Base-by-base conservation (phyloP, 2,797 vertebrate genomes). In the Oreortyx pictus region DNA sequence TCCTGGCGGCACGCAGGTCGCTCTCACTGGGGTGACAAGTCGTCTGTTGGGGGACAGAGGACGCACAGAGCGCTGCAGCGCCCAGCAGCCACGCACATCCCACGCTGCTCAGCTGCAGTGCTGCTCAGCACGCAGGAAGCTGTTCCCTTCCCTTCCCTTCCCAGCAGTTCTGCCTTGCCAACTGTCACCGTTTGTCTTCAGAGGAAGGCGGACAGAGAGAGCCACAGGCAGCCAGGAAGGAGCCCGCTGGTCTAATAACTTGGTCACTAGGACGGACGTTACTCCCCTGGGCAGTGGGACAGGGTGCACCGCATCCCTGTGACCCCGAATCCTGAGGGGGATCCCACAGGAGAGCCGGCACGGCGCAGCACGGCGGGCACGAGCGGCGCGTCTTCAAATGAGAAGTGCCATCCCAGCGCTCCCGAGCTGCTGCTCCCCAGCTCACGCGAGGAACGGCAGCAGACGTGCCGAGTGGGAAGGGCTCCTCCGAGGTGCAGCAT, bases 1-100 rank as follows among this genome's bases (percentile, higher is more conserved):
- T 81, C 78, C 9, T 25, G 41, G 46, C 22, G 54, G 67, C 1
- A 0, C 0, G 3, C 0, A 1, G 75, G 47, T 5, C 6, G 0
- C 6, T 16, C 20, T 15, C 20, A 61, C 47, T 24, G 3, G 39
- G 8, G 6, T 39, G 44, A 67, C 20, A 27, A 37, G 39, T 46
- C 74, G 14, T 50, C 57, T 25, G 46, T 7, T 31, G 25, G 78
- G 78, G 50, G 67, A 73, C 49, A n/a, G 61, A 31, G 43, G 72
- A 57, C 39, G 24, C 10, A 3, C 10, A 3, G 65, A 29, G 72
- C 60, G 8, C 49, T 27, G 49, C 49, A 27, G 43, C 17, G 13
- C 41, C 43, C 43, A 43, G 47, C 25, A 9, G 49, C 49, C 24
- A 50, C 14, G 8, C 25, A 24, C 47, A 3, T 9, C 47, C 47